phyloP scores from a whole-genome alignment of 2,888 invertebrate species.

The Campoletis raptor region DNA sequence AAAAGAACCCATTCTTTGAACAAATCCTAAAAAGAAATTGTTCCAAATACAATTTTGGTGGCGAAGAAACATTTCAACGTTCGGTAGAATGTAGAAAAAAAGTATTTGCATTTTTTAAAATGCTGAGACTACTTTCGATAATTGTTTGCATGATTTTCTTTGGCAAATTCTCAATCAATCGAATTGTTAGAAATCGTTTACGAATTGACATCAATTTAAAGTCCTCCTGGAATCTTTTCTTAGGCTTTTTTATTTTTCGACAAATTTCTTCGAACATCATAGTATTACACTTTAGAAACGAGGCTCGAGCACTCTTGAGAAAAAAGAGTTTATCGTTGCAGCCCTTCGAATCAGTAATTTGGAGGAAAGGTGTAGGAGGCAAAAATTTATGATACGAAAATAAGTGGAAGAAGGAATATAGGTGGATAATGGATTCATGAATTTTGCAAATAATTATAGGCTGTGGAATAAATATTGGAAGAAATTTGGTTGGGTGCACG shows the following conservation, averaged over 20 bases:
- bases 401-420: background rate
- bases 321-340: background rate
- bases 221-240: background rate
- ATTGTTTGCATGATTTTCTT: background rate
- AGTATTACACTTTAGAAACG: background rate
- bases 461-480: conserved; percentile 25
- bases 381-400: conserved; percentile 10
- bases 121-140: background rate
- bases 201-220: background rate
- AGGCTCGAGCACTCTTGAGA: background rate
- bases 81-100: background rate
- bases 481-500: background rate
- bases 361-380: background rate
- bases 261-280: background rate
- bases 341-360: conserved; percentile 4
- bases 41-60: background rate
- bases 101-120: background rate
- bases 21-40: background rate
- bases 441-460: conserved; percentile 10
- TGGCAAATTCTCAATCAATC: background rate
- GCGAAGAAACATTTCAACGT: background rate
- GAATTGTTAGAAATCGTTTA: background rate
- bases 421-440: background rate
- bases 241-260: background rate
- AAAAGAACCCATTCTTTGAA: background rate